Evolutionary conservation across 2,888 invertebrate genomes (phyloP).

Genomic region (Lissocephala sabroskyi): DNA sequence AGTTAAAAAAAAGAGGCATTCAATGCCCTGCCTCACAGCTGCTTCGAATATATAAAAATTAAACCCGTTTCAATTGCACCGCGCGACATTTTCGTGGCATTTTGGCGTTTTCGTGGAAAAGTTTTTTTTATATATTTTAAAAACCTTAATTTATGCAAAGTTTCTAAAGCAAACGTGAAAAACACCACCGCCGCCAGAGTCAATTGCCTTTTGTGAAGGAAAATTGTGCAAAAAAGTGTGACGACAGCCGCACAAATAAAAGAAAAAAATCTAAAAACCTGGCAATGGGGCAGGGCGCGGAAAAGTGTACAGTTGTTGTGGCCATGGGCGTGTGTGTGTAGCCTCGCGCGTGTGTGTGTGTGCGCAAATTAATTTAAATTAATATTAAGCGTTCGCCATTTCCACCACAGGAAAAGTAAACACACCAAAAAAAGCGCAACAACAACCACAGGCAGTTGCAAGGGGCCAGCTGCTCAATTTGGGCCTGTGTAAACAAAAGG

Average conservation of each 20-base stretch:
- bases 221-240: slow-evolving; percentile 62
- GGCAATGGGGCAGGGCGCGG: slow-evolving; percentile 15
- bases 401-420: slow-evolving; percentile 25
- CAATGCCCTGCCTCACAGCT: not conserved
- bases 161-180: slow-evolving; percentile 37
- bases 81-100: slow-evolving; percentile 27
- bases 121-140: slow-evolving; percentile 37
- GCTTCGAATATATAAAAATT: slow-evolving; percentile 10
- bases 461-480: slow-evolving; percentile 52
- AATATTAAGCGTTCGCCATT: slow-evolving; percentile 44
- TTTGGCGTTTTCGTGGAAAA: slow-evolving; percentile 15
- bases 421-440: too few relatives aligned
- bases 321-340: slow-evolving; percentile 17
- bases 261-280: slow-evolving; percentile 5
- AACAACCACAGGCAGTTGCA: slow-evolving; percentile 11
- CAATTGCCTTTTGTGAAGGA: slow-evolving; percentile 5
- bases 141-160: slow-evolving; percentile 52
- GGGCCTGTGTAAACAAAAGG: slow-evolving; percentile 50
- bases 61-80: slow-evolving; percentile 26
- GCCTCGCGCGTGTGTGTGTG: slow-evolving; percentile 6
- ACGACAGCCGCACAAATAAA: slow-evolving; percentile 46
- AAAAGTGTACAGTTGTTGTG: slow-evolving; percentile 14
- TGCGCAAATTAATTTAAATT: slow-evolving; percentile 40
- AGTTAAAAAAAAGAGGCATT: slow-evolving; percentile 6
- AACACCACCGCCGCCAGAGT: slow-evolving; percentile 11